Evolutionary conservation across 2,888 invertebrate species (phyloP).

Genomic region (Allacma fusca): DNA sequence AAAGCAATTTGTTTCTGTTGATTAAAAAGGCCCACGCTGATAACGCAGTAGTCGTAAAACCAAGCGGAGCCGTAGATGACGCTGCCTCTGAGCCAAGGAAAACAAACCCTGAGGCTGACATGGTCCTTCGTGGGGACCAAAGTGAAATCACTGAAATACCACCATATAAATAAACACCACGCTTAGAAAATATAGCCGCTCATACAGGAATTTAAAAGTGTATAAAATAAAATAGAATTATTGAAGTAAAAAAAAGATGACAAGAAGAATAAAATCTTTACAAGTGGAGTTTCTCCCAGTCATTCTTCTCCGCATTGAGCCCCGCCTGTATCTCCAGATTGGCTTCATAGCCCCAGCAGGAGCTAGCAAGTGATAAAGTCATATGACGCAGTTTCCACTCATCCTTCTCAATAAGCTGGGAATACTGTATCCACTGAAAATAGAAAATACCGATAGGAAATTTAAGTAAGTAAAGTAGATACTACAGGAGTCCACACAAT

Average conservation of each 20-base stretch:
- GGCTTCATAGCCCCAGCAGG: conserved; percentile 8
- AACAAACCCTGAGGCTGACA: neutral
- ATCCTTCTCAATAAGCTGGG: neutral
- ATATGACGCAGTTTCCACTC: neutral
- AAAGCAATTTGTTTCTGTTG: neutral
- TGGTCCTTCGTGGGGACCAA: neutral
- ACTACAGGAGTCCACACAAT: no score
- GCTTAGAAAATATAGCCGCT: no score
- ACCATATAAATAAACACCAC: no score
- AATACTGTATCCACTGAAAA: conserved; percentile 22
- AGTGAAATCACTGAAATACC: conserved; percentile 16
- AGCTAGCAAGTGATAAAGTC: neutral
- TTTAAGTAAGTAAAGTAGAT: no score
- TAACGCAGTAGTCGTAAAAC: conserved; percentile 21
- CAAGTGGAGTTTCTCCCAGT: conserved; percentile 20
- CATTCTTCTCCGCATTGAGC: neutral
- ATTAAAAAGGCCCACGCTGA: neutral
- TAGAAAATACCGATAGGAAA: no score
- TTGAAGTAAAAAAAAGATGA: no score
- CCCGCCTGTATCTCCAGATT: conserved; percentile 13
- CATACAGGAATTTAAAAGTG: neutral
- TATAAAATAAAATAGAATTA: no score
- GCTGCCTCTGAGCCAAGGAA: conserved; percentile 20
- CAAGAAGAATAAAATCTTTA: no score
- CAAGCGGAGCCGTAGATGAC: conserved; percentile 24